Evolutionary conservation across 2,113 vertebrate genomes (phyloP), one percentile per base, ranked within the genome.

Genomic region (Melanocharis versteri): DNA sequence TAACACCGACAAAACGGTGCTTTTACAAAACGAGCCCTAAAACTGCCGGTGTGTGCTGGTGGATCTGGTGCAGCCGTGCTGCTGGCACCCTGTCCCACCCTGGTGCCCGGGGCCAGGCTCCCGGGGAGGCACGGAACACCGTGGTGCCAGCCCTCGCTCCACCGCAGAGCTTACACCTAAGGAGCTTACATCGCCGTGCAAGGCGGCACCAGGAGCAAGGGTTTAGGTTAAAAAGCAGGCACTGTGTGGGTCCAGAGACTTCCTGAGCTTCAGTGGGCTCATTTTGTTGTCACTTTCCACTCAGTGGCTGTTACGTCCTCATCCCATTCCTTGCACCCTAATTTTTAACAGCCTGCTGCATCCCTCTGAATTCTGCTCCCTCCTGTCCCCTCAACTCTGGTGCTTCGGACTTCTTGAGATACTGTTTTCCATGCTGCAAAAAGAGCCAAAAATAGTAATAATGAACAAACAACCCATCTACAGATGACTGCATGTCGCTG

Each of bases 41-140:
- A 44, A 3, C 18, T 28, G 18, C 15, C 8, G 5, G 13, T 1
- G 10, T 51, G 27, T 6, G 3, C 1, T 0, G 2, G 22, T 3
- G 10, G 23, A 13, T 15, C 70, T 35, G 68, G 23, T 6, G 6
- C 23, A 19, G 21, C 23, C 0, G 0, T 24, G 31, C 15, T 4
- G 1, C 33, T 15, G 24, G 23, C 3, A 2, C 15, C 7, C n/a
- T 1, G 1, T 73, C 60, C 82, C 6, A 1, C 44, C 1, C 0
- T 1, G 2, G 40, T 15, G 64, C 19, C 35, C 2, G n/a, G 44
- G 47, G 5, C 17, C 79, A 39, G 60, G 35, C 24, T 83, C 18
- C 27, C 10, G 0, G 4, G 12, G n/a, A 62, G 7, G 7, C 72
- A 64, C 0, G 0, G 21, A 27, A 2, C 4, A 2, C 80, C 6